Base-by-base conservation (phyloP, 1,140 invertebrate genomes). In the Cyclina sinensis region DNA sequence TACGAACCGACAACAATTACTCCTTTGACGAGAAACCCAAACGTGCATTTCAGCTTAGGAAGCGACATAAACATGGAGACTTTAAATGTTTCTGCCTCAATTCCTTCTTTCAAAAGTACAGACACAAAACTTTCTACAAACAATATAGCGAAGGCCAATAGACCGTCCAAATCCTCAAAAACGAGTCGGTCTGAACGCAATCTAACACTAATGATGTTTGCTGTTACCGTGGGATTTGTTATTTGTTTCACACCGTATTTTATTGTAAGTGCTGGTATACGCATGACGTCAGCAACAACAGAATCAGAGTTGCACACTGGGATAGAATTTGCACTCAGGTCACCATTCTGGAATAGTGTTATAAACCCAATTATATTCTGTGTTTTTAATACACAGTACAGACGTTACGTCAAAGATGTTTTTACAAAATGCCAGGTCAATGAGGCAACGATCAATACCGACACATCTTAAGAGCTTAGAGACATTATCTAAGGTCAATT, bases 331-430 rank as follows among this genome's bases (percentile, higher is more conserved):
- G 43, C 65, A 18, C 7, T 84, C 7, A 57, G 81, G 59, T 70
- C 81, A 12, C 81, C 81, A 84, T 84, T 84, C 30, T 84, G 81
- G 81, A 84, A 84, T 30, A 70, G 81, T 46, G 59, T 70, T 18
- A 84, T 84, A 14, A 84, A 84, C 18, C 81, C 81, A n/a, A 84
- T 84, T 11, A 68, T 84, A 24, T 84, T 70, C 46, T 84, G 81
- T 70, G 39, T 84, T 16, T 84, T 84, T 32, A 84, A 84, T 84
- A 30, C 81, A n/a, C 59, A 73, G 30, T 70, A 70, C 35, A 43
- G 62, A 73, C 59, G 37, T 0, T 84, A 70, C 65, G 3, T 84
- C 0, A 84, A 73, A 73, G n/a, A 81, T 30, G 7, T 43, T 62
- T 81, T 65, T 16, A 24, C 73, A 24, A 46, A 76, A 16, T 70